These are phyloP conservation scores for Calypte anna DNA, from an alignment of 2,113 vertebrate species.

Conservation along the genomic window DNA sequence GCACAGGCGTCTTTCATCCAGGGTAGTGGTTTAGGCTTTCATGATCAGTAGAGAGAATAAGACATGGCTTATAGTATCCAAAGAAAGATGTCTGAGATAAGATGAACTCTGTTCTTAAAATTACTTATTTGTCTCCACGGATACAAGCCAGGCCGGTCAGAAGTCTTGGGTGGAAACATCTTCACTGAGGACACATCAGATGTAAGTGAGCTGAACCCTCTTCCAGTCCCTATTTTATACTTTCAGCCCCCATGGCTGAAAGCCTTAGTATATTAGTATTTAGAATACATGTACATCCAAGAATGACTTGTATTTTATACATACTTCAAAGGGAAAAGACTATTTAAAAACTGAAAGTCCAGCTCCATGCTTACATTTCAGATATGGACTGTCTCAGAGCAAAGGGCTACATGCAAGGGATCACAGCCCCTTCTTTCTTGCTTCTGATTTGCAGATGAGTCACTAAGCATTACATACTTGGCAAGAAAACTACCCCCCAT, in stretches of 20 bases:
- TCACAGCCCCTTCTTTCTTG: neutral
- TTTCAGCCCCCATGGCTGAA: neutral
- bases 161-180: neutral
- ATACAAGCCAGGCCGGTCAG: neutral
- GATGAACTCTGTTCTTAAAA: neutral
- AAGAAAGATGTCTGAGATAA: neutral
- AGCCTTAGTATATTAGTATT: neutral
- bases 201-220: neutral
- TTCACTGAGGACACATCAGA: neutral
- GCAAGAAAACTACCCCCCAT: neutral
- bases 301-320: neutral
- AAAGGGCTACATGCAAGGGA: neutral
- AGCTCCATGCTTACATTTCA: neutral
- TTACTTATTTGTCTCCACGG: neutral
- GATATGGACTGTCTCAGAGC: neutral
- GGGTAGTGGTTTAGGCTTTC: neutral
- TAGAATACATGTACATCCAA: neutral
- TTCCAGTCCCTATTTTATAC: neutral
- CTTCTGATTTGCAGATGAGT: conserved; percentile 4
- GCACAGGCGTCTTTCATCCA: neutral
- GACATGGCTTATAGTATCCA: neutral
- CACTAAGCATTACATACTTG: conserved; percentile 47
- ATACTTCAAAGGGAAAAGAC: neutral
- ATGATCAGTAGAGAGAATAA: neutral
- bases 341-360: neutral